These are phyloP conservation scores for Apodemus sylvaticus DNA, from an alignment of 2,113 vertebrate genomes.

Conservation along the genomic window DNA sequence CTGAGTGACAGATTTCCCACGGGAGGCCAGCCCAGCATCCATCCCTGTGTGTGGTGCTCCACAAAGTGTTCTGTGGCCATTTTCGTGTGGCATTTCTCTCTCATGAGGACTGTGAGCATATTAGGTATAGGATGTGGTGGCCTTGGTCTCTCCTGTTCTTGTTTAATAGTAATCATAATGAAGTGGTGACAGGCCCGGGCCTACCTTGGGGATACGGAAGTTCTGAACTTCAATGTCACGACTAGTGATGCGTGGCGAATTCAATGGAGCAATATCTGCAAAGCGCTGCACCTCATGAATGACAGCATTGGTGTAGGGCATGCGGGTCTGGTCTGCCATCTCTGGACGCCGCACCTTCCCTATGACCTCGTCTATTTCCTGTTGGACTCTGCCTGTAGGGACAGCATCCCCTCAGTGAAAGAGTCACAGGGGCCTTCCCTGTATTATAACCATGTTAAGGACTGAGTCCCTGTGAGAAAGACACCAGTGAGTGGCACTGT, in stretches of 20 bases:
- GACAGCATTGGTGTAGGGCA: conserved; percentile 86
- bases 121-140: neutral
- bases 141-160: neutral
- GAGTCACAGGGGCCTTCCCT: accelerated
- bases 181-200: accelerated
- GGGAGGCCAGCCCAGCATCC: neutral
- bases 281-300: conserved; percentile 85
- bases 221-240: conserved; percentile 80
- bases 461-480: too few relatives aligned
- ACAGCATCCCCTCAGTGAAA: neutral
- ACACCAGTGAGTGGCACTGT: too few relatives aligned
- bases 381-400: conserved; percentile 82
- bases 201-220: conserved; percentile 86
- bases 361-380: conserved; percentile 85
- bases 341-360: conserved; percentile 73
- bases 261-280: conserved; percentile 54
- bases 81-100: neutral
- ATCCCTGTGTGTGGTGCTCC: neutral
- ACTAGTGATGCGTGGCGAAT: neutral
- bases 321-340: conserved; percentile 77
- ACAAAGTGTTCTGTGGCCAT: neutral
- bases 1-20: accelerated
- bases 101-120: neutral
- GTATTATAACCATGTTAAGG: accelerated
- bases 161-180: neutral